These are phyloP conservation scores for Spinus olivaceus DNA, from an alignment of 2,797 vertebrate genomes.

Conservation along the genomic window DNA sequence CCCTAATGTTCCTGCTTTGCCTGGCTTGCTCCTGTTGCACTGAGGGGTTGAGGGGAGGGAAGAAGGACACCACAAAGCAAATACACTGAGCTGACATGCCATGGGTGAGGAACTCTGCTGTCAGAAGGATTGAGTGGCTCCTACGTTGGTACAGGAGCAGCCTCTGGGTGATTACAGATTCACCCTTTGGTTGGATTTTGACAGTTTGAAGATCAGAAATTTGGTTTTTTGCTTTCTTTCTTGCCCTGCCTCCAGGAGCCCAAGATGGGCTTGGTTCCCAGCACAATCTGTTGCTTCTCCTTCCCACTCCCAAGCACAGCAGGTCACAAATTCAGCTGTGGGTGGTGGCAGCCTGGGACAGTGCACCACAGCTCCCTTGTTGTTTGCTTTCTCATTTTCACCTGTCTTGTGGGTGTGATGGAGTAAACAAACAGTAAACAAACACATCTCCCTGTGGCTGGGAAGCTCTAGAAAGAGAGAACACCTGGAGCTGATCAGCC, in stretches of 20 bases:
- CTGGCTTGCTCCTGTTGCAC: not conserved
- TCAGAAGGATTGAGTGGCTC: not conserved
- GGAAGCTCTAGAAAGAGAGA: fast-evolving
- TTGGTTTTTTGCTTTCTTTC: not conserved
- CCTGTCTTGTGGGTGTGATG: not conserved
- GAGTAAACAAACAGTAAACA: not conserved
- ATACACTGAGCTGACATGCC: fast-evolving
- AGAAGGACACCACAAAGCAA: not conserved
- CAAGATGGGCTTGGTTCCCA: not conserved
- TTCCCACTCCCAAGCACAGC: not conserved
- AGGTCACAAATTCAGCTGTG: not conserved
- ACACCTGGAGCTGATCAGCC: fast-evolving
- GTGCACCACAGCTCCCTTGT: fast-evolving
- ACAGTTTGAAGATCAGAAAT: not conserved
- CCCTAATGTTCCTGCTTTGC: fast-evolving
- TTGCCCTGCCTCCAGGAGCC: fast-evolving
- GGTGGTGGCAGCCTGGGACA: not conserved
- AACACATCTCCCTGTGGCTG: not conserved
- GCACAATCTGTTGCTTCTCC: not conserved
- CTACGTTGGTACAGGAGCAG: fast-evolving
- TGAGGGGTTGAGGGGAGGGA: not conserved
- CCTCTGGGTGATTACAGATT: not conserved
- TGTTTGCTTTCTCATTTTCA: fast-evolving
- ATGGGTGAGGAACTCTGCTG: fast-evolving
- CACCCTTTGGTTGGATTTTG: not conserved